phyloP scores from a whole-genome alignment of 2,888 invertebrate genomes.

The Camponotus fellah region DNA sequence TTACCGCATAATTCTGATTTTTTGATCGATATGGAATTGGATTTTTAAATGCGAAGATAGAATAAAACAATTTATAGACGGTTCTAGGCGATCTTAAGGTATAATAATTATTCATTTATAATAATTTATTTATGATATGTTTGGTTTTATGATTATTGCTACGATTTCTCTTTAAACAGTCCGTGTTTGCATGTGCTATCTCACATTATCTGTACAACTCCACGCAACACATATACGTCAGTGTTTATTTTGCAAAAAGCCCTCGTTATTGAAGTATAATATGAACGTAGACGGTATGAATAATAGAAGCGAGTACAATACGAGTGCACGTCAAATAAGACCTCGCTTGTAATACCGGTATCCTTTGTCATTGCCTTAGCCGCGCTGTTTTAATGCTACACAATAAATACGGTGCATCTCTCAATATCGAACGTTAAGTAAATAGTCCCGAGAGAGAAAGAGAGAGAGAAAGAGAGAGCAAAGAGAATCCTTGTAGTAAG shows the following conservation, averaged over 20 bases:
- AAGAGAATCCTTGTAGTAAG: background rate
- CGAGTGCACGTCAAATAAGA: constrained; percentile 33
- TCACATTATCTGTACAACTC: constrained; percentile 18
- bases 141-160: constrained; percentile 10
- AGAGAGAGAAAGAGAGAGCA: background rate
- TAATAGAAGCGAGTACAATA: constrained; percentile 32
- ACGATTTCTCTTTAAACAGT: background rate
- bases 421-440: constrained; percentile 35
- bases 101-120: background rate
- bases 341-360: constrained; percentile 7
- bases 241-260: constrained; percentile 48
- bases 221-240: constrained; percentile 4
- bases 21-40: background rate
- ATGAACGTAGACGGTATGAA: background rate
- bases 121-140: background rate
- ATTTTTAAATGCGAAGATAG: background rate
- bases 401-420: constrained; percentile 26
- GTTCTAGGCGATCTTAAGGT: background rate
- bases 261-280: constrained; percentile 37
- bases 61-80: background rate
- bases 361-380: constrained; percentile 19
- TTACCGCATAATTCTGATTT: background rate
- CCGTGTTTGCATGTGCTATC: constrained; percentile 2
- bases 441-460: constrained; percentile 15
- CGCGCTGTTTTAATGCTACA: constrained; percentile 16